Base-by-base conservation (phyloP, 2,888 invertebrate species). In the Neelides folsomi region DNA sequence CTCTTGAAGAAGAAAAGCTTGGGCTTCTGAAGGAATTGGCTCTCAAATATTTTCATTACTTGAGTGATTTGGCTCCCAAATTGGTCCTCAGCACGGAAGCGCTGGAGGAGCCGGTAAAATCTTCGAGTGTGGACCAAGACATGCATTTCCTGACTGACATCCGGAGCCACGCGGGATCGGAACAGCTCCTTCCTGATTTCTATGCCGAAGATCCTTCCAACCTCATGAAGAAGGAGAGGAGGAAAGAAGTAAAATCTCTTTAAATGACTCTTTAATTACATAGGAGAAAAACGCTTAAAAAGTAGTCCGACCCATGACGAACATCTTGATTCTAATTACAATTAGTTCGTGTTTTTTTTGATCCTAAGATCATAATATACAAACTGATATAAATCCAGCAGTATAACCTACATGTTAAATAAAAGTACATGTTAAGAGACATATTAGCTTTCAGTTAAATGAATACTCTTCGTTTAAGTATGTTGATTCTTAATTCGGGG, bases 181-280 rank as follows among this genome's bases (percentile, higher is more conserved):
- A 93, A 67, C 92, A 93, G 70, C 75, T 90, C 49, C 72, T 94
- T 57, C 88, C 93, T 0, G 92, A 93, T 72, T 92, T 90, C 74
- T 93, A 92, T 72, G 90, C 93, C 66, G 93, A 94, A 69, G 93
- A 94, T 72, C 82, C 86, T 60, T 87, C 87, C 1, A 77, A 92
- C 65, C 86, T 86, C 27, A 93, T 94, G 92, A 92, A 93, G 70
- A 76, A 81, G 49, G 92, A 90, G 67, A 75, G 93, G 56, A 77
- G 93, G 66, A 87, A 86, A 73, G 83, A 86, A 73, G 81, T 80
- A 66, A n/a, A n/a, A n/a, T n/a, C n/a, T n/a, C n/a, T n/a, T n/a
- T n/a, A n/a, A 58, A 58, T 52, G 27, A 27, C 27, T 27, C 27
- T 27, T 27, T 27, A 27, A 27, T 27, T 27, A 12, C 18, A 40